Base-by-base conservation (phyloP, 2,113 vertebrate genomes). In the Sylvietta virens region DNA sequence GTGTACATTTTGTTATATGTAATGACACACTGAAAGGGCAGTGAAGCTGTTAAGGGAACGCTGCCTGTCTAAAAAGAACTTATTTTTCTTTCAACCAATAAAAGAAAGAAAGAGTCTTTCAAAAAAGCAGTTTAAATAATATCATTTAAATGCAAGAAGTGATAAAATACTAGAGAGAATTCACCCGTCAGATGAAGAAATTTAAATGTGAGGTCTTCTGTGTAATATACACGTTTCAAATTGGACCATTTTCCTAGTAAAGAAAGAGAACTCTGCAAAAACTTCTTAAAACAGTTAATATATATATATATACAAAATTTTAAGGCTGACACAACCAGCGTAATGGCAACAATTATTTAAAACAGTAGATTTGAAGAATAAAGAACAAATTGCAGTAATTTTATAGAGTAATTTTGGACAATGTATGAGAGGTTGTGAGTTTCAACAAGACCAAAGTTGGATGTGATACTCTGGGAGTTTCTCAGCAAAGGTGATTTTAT, bases 1-100 rank as follows among this genome's bases (percentile, higher is more conserved):
- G 87, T 93, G 90, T 92, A 86, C 64, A 86, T 95, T 95, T 90
- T 94, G 93, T 81, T 96, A 67, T 60, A 48, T 60, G 81, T 90
- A 90, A 80, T 81, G 90, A 92, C 79, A 66, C 56, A 53, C 67
- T 39, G 76, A 95, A 96, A 96, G 83, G 85, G 88, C 76, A 93
- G 57, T 45, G 90, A 86, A 95, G 80, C 64, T 86, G 79, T 93
- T 83, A 73, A 86, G 76, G 85, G 70, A 95, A 65, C 0, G 0
- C 78, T 71, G 74, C 62, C 58, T 81, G 33, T 72, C 85, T 93
- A 86, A 83, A 92, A 94, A 71, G 54, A 90, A 58, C 54, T 80
- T 92, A 82, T 83, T 95, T 91, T 94, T 92, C 92, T 86, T 92
- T 96, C 53, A 86, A 67, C 56, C 18, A 81, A 33, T 92, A 92